phyloP scores from a whole-genome alignment of 2,888 invertebrate species.

The Conus canariensis region DNA sequence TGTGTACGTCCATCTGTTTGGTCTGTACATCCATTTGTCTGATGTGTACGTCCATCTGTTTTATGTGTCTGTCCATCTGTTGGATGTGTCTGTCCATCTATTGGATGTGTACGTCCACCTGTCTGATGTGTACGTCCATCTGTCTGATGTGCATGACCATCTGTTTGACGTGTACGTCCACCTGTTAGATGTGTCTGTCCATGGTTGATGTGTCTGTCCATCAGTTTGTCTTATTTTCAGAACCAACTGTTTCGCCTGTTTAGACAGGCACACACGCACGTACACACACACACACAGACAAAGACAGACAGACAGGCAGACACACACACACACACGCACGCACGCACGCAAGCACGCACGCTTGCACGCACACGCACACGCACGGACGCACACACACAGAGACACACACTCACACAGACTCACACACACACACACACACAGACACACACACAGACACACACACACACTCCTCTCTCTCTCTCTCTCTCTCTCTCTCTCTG shows the following conservation, averaged over 20 bases:
- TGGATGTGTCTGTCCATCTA: too few relatives aligned
- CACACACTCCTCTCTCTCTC: neutral
- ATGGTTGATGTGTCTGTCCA: neutral
- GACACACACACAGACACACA: neutral
- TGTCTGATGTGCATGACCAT: too few relatives aligned
- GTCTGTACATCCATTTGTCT: too few relatives aligned
- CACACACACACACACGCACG: neutral
- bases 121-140: too few relatives aligned
- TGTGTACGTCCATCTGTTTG: too few relatives aligned
- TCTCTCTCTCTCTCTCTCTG: neutral
- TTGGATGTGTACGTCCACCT: too few relatives aligned
- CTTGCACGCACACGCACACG: neutral
- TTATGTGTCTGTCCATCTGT: too few relatives aligned
- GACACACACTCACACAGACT: neutral
- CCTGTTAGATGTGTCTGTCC: too few relatives aligned
- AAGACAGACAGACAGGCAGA: neutral
- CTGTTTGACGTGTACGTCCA: too few relatives aligned
- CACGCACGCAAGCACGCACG: neutral
- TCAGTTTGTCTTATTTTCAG: neutral
- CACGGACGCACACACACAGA: neutral
- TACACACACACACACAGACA: neutral
- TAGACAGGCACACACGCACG: neutral
- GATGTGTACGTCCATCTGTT: neutral
- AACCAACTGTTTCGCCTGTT: too few relatives aligned
- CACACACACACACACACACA: neutral